phyloP scores from a whole-genome alignment of 2,797 vertebrate genomes.

The Rhincodon typus region DNA sequence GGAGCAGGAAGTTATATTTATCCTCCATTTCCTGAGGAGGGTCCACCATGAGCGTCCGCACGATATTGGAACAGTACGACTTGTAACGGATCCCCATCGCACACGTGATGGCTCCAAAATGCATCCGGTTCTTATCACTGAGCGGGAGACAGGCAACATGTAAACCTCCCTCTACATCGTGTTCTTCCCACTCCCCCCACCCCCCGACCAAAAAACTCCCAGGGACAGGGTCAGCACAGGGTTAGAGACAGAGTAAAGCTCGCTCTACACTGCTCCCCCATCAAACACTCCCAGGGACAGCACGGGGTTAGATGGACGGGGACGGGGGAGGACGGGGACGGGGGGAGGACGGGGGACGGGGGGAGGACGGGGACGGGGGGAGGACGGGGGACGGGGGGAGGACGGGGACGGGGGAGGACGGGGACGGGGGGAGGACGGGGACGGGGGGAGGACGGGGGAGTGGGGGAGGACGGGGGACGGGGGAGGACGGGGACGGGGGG shows the following conservation, averaged over 20 bases:
- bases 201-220: background rate
- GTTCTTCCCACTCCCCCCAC: background rate
- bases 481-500: too few relatives aligned
- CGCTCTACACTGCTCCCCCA: too few relatives aligned
- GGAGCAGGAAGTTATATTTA: conserved; percentile 84
- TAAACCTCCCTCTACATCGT: background rate
- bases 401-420: too few relatives aligned
- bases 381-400: too few relatives aligned
- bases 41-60: conserved; percentile 88
- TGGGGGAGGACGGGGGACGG: too few relatives aligned
- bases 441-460: too few relatives aligned
- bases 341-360: too few relatives aligned
- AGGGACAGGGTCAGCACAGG: background rate
- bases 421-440: too few relatives aligned
- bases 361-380: too few relatives aligned
- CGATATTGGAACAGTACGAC: conserved; percentile 93
- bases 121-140: conserved; percentile 91
- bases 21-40: conserved; percentile 89
- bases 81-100: conserved; percentile 96
- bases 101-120: conserved; percentile 89
- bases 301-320: too few relatives aligned
- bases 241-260: background rate
- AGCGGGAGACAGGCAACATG: background rate
- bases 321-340: too few relatives aligned
- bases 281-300: too few relatives aligned